These are phyloP conservation scores for Scopus umbretta DNA, from an alignment of 2,113 vertebrate genomes.

Conservation along the genomic window DNA sequence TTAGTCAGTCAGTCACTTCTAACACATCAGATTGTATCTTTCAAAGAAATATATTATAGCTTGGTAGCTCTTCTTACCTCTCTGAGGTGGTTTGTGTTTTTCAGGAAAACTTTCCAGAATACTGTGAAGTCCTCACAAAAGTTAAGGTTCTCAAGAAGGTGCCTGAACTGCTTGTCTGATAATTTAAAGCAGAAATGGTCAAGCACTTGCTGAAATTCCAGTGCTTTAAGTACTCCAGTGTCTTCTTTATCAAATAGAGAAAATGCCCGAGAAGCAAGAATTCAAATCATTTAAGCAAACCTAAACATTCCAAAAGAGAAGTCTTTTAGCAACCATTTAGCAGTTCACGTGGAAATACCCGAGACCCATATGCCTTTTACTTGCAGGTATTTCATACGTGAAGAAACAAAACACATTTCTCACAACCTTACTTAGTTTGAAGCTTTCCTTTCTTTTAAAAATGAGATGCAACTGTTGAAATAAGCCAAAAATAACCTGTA, in stretches of 20 bases:
- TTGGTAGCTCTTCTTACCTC: conserved; percentile 35
- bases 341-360: neutral
- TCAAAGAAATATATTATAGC: neutral
- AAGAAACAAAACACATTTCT: neutral
- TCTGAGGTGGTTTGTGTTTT: conserved; percentile 46
- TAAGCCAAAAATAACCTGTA: neutral
- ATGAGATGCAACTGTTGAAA: neutral
- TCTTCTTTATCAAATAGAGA: conserved; percentile 63
- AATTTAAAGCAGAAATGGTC: conserved; percentile 70
- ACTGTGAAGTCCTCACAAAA: conserved; percentile 43
- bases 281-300: neutral
- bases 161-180: conserved; percentile 66
- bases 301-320: neutral
- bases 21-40: neutral
- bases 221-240: conserved; percentile 50
- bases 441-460: neutral
- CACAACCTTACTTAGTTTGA: neutral
- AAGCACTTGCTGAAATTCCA: conserved; percentile 71
- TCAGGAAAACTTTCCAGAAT: conserved; percentile 72
- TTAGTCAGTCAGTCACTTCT: neutral
- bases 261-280: conserved; percentile 63
- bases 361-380: neutral
- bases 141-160: conserved; percentile 67
- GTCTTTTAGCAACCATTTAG: neutral
- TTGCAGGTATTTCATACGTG: neutral